phyloP scores from a whole-genome alignment of 2,888 invertebrate species.

The Drosophila algonquin region DNA sequence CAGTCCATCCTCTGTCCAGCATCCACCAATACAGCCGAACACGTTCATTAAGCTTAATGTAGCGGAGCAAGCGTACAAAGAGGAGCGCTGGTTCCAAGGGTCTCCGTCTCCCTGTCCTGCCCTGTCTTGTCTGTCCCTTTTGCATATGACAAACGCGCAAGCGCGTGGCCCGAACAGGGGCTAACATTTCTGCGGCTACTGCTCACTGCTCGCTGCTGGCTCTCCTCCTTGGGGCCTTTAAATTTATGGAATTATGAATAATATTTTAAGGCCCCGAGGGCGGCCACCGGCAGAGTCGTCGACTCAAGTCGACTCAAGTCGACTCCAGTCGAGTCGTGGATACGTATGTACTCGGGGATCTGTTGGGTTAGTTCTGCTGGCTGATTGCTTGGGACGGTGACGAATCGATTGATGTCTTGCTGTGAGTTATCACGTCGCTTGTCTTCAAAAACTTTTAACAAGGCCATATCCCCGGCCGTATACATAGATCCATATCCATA shows the following conservation, averaged over 20 bases:
- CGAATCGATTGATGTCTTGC: slow-evolving; percentile 78
- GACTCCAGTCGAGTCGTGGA: background rate
- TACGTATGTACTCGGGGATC: slow-evolving; percentile 15
- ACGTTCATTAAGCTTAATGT: slow-evolving; percentile 78
- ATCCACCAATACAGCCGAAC: slow-evolving; percentile 64
- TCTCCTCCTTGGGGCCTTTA: slow-evolving; percentile 43
- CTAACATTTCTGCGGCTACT: slow-evolving; percentile 12
- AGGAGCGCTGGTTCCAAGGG: slow-evolving; percentile 6
- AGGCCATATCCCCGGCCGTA: slow-evolving; percentile 58
- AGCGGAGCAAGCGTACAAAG: slow-evolving; percentile 48
- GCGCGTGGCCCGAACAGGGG: slow-evolving; percentile 61
- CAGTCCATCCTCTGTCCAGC: background rate
- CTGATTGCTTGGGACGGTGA: slow-evolving; percentile 73
- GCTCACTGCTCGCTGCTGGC: background rate
- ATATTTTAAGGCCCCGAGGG: slow-evolving; percentile 75
- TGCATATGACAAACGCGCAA: slow-evolving; percentile 74
- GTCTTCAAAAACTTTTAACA: slow-evolving; percentile 71
- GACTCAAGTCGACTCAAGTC: no score
- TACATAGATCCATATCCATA: slow-evolving; percentile 17
- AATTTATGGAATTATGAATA: slow-evolving; percentile 79
- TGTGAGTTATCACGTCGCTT: slow-evolving; percentile 77
- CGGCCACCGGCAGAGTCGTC: slow-evolving; percentile 59
- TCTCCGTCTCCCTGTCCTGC: background rate
- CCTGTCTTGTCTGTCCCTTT: slow-evolving; percentile 25
- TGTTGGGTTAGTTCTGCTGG: slow-evolving; percentile 72